Conservation (phyloP, 2,113 vertebrate genomes). For the Cryptomyrus ogoouensis region DNA sequence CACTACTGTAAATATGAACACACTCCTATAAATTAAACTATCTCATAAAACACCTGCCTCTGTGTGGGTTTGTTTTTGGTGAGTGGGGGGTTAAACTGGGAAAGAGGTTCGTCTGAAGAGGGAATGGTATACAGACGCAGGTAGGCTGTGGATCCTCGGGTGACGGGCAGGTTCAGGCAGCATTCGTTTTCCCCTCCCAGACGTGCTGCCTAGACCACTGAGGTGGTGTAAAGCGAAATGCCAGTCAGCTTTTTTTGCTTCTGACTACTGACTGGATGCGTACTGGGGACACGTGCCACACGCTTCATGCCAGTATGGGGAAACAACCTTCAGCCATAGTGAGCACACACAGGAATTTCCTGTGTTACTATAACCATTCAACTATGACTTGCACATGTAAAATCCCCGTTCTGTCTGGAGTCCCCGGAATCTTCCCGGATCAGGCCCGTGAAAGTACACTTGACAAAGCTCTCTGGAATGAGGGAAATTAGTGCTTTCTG, state of each 20-base stretch:
- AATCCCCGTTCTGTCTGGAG: neutral
- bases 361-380: conserved; percentile 16
- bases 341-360: conserved; percentile 41
- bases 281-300: neutral
- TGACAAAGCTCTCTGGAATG: conserved; percentile 15
- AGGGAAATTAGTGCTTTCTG: neutral
- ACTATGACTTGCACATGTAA: neutral
- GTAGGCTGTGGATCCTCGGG: neutral
- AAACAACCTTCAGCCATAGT: neutral
- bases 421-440: conserved; percentile 26
- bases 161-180: neutral
- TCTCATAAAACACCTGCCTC: conserved; percentile 42
- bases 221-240: neutral
- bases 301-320: neutral
- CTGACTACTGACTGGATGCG: neutral
- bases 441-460: neutral
- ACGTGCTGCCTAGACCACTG: neutral
- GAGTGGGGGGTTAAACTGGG: neutral
- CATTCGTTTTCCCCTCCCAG: neutral
- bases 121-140: neutral
- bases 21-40: conserved; percentile 61
- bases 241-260: neutral
- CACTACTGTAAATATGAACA: conserved; percentile 50
- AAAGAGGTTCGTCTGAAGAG: neutral
- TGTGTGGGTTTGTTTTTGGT: conserved; percentile 25